A percentile compares a stretch with the other conserved stretches of the same genome.
Evolutionary conservation across 1,140 invertebrate species (phyloP).

Genomic region (Scaptodrosophila lebanonensis): DNA sequence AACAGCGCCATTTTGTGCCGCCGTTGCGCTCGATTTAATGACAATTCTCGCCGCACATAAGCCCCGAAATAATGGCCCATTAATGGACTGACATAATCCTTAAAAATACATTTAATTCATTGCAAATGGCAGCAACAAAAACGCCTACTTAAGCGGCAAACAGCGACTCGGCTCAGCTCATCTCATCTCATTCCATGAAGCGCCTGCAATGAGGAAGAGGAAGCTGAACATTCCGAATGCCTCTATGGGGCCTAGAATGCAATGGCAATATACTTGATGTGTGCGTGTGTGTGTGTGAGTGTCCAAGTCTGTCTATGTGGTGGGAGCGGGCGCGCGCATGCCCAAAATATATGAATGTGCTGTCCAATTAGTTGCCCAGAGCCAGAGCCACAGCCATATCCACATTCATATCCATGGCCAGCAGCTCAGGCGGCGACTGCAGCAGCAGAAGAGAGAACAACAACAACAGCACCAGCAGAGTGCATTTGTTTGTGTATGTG

Average conservation of each 20-base stretch:
- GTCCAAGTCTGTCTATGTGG: no score
- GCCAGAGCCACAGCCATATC: no score
- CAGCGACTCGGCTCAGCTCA: no score
- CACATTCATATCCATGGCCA: no score
- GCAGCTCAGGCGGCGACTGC: slow-evolving; percentile 10
- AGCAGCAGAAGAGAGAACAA: slow-evolving; percentile 23
- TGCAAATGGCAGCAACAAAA: slow-evolving; percentile 25
- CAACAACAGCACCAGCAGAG: slow-evolving; percentile 25
- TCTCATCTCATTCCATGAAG: no score
- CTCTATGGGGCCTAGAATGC: slow-evolving; percentile 6
- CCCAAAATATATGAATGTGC: slow-evolving; percentile 34
- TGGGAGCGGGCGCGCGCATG: slow-evolving; percentile 43
- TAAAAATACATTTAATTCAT: slow-evolving; percentile 47
- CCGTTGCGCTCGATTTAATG: slow-evolving; percentile 21
- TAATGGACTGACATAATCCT: slow-evolving; percentile 39
- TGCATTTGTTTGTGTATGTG: slow-evolving; percentile 1
- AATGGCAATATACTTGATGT: slow-evolving; percentile 20
- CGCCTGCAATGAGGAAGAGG: slow-evolving; percentile 3
- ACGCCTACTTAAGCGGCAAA: no score
- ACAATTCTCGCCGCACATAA: slow-evolving; percentile 20
- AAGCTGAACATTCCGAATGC: slow-evolving; percentile 1
- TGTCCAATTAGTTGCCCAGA: slow-evolving; percentile 71
- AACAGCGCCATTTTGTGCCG: slow-evolving; percentile 51
- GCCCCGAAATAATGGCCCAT: slow-evolving; percentile 29
- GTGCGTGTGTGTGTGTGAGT: no score